Base-by-base conservation (phyloP, 1,140 invertebrate species). In the Heliconius eleuchia region DNA sequence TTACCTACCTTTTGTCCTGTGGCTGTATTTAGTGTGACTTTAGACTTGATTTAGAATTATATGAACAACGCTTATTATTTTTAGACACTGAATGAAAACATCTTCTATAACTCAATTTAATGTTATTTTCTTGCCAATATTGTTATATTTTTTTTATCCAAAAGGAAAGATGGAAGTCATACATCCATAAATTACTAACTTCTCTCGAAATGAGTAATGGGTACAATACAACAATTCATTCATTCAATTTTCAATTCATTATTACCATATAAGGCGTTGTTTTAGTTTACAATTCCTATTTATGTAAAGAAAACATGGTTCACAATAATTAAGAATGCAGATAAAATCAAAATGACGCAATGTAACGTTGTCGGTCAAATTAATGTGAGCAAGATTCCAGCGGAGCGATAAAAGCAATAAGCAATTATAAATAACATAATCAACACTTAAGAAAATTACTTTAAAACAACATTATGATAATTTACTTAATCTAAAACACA, bases 371-470 rank as follows among this genome's bases (percentile, higher is more conserved):
- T 66, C 60, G 60, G 60, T 66, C 60, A 66, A 66, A 13, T 66
- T 66, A 66, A 66, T 66, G 60, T 66, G 60, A 66, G 60, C 60
- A 66, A 66, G 60, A 66, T 66, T 66, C 60, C 23, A 66, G 11
- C 3, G 60, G 9, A 23, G 60, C 27, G 60, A 66, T 66, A 66
- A 60, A 66, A 66, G 60, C 60, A 66, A 66, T 66, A 30, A 66
- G 60, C 27, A 66, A 66, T 66, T 66, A 66, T 30, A 66, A 66
- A 13, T 66, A 27, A 66, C 60, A 66, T 66, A 66, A 66, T 66
- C 23, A 66, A 66, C 60, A 66, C 23, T 66, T 66, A 66, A 66
- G 60, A 66, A 66, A 66, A 66, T 11, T 52, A 30, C 3, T 16
- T 27, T 30, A 27, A 30, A 66, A 30, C 1, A 13, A 66, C n/a